Evolutionary conservation across 1,140 invertebrate genomes (phyloP).

Genomic region (Archivesica marissinica): DNA sequence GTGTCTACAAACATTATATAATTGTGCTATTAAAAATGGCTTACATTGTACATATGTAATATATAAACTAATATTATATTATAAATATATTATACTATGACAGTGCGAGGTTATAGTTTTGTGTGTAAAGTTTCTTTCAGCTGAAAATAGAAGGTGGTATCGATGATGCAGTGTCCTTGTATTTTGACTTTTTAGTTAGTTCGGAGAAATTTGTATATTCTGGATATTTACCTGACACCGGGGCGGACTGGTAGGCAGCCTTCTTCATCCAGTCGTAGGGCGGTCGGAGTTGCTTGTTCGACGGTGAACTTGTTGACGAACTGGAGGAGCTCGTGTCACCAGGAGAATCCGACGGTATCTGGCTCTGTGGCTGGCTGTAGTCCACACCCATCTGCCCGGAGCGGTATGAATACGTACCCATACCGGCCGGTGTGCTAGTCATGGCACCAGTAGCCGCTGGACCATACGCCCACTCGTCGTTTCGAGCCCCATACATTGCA

Average conservation of each 20-base stretch:
- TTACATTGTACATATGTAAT: too few relatives aligned
- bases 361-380: slow-evolving; percentile 48
- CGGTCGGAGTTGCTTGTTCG: slow-evolving; percentile 71
- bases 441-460: slow-evolving; percentile 26
- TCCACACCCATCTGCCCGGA: slow-evolving; percentile 55
- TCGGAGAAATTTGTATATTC: too few relatives aligned
- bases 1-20: too few relatives aligned
- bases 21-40: too few relatives aligned
- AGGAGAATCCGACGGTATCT: slow-evolving; percentile 55
- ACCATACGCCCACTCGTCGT: slow-evolving; percentile 36
- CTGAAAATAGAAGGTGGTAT: too few relatives aligned
- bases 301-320: slow-evolving; percentile 63
- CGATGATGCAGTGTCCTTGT: too few relatives aligned
- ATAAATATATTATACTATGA: too few relatives aligned
- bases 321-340: slow-evolving; percentile 66
- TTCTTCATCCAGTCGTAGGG: slow-evolving; percentile 75
- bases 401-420: slow-evolving; percentile 56
- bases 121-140: too few relatives aligned
- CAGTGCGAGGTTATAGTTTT: too few relatives aligned
- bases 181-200: too few relatives aligned
- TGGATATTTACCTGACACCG: slow-evolving; percentile 61
- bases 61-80: too few relatives aligned
- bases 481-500: slow-evolving; percentile 47
- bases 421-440: slow-evolving; percentile 51
- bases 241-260: slow-evolving; percentile 63